Evolutionary conservation across 64 coral and sea anemone species (phyloP).

Genomic region (Astreopora myriophthalma): DNA sequence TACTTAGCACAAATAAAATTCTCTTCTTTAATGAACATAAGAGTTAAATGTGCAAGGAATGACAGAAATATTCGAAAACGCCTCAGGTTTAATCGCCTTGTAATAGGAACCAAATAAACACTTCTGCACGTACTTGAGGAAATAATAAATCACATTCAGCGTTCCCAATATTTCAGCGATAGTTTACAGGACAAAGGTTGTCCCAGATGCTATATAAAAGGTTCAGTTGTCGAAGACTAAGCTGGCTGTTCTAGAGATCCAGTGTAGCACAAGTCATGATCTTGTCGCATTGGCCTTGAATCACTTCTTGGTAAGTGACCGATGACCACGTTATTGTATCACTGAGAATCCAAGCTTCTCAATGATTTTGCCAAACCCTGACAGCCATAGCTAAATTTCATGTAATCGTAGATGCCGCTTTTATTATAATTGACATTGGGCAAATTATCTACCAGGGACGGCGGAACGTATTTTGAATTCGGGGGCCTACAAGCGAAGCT

Average conservation of each 20-base stretch:
- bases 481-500: too few species aligned
- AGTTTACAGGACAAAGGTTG: slow-evolving; percentile 37
- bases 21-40: neutral
- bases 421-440: too few species aligned
- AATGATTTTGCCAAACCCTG: too few species aligned
- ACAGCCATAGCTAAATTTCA: too few species aligned
- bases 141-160: slow-evolving; percentile 44
- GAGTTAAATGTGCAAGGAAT: neutral
- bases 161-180: neutral
- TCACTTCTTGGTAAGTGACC: neutral
- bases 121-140: neutral
- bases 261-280: neutral
- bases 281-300: neutral
- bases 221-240: neutral
- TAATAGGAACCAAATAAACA: slow-evolving; percentile 25
- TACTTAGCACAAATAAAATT: neutral
- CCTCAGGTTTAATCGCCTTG: neutral
- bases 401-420: too few species aligned
- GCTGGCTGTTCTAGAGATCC: neutral
- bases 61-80: neutral
- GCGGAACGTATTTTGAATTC: too few species aligned
- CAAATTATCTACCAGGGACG: too few species aligned
- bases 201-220: neutral
- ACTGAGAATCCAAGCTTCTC: neutral
- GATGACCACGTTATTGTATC: too few species aligned